A percentile compares a stretch with the other conserved stretches of the same genome.
Conservation (phyloP, 30 jellyfish, hydroid and myxozoan genomes). For the Aurelia coerulea region DNA sequence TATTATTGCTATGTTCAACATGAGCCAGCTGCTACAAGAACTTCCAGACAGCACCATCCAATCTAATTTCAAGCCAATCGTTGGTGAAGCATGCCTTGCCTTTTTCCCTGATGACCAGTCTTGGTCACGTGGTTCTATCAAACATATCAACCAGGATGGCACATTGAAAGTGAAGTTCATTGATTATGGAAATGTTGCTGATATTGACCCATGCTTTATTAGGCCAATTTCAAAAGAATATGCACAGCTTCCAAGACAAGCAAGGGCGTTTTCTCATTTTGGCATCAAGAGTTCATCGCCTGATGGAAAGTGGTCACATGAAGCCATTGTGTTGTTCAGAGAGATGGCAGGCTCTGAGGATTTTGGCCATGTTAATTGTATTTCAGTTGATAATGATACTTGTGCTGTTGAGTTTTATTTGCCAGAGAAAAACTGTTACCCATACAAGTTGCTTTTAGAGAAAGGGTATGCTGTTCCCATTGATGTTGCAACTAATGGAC, state of each 20-base stretch:
- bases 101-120: constrained; percentile 63
- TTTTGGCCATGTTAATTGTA: constrained; percentile 6
- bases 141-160: constrained; percentile 36
- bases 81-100: constrained; percentile 85
- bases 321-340: constrained; percentile 47
- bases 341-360: constrained; percentile 24
- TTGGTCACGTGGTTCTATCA: constrained; percentile 83
- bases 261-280: constrained; percentile 53
- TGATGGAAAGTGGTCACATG: constrained; percentile 73
- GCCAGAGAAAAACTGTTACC: constrained; percentile 18
- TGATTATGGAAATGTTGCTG: constrained; percentile 82
- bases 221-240: constrained; percentile 73
- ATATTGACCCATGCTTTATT: constrained; percentile 52
- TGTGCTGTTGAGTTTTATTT: constrained; percentile 42
- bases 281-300: constrained; percentile 49
- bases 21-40: constrained; percentile 32
- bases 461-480: constrained; percentile 44
- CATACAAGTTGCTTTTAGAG: constrained; percentile 26
- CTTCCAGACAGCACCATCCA: background rate
- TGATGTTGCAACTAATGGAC: background rate
- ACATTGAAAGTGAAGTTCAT: constrained; percentile 37
- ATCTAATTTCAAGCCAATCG: constrained; percentile 43
- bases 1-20: constrained; percentile 31
- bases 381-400: constrained; percentile 20
- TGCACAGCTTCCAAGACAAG: constrained; percentile 68